phyloP scores from a whole-genome alignment of 2,113 vertebrate species.

The Lepisosteus osseus region DNA sequence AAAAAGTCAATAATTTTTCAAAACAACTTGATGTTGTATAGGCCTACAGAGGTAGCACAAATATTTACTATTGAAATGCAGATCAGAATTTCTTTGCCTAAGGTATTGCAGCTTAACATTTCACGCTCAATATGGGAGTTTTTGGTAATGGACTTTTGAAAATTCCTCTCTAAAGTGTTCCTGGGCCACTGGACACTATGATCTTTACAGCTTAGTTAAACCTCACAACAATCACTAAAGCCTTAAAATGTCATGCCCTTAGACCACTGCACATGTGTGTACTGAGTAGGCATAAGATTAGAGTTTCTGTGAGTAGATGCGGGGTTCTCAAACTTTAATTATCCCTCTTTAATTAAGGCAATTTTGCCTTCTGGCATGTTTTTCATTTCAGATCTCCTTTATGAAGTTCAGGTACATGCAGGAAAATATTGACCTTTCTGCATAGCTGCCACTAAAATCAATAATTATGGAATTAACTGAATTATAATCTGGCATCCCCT shows the following conservation, averaged over 20 bases:
- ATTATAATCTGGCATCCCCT: conserved; percentile 57
- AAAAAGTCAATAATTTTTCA: no score
- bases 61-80: no score
- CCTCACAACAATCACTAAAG: no score
- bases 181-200: no score
- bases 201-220: no score
- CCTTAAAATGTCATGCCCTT: background rate
- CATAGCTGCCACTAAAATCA: conserved; percentile 50
- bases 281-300: background rate
- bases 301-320: background rate
- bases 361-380: conserved; percentile 3
- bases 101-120: no score
- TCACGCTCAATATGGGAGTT: no score
- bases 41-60: no score
- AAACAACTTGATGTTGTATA: no score
- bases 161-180: no score
- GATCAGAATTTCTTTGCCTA: no score
- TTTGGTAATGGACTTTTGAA: no score
- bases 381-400: conserved; percentile 27
- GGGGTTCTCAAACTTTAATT: conserved; percentile 6
- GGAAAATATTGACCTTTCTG: conserved; percentile 60
- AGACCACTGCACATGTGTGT: background rate
- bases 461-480: conserved; percentile 69
- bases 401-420: conserved; percentile 48
- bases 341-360: conserved; percentile 20